Evolutionary conservation across 2,113 vertebrate species (phyloP).

Genomic region (Burhinus bistriatus): DNA sequence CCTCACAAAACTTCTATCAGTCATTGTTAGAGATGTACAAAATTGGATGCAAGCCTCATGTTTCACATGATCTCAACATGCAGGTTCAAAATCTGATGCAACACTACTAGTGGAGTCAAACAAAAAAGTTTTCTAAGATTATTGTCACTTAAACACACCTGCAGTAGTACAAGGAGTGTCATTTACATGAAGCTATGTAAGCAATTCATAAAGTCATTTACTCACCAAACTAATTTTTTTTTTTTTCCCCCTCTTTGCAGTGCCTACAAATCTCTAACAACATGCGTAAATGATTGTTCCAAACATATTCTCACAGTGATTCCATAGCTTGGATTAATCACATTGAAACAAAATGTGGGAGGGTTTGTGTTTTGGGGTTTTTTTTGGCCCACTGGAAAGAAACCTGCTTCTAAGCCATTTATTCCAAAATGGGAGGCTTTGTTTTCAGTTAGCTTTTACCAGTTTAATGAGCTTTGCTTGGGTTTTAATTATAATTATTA

Average conservation of each 20-base stretch:
- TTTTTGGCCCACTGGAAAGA: not conserved
- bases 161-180: not conserved
- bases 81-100: not conserved
- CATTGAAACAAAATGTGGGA: not conserved
- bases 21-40: not conserved
- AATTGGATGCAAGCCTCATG: not conserved
- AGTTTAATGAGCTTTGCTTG: not conserved
- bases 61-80: not conserved
- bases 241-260: not conserved
- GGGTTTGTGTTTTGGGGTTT: not conserved
- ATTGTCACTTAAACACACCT: not conserved
- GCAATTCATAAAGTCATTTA: not conserved
- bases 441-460: not conserved
- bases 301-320: not conserved
- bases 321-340: not conserved
- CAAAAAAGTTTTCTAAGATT: not conserved
- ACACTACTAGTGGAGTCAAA: not conserved
- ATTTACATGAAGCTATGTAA: not conserved
- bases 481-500: conserved; percentile 16
- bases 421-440: not conserved
- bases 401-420: not conserved
- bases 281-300: not conserved
- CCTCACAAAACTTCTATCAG: not conserved
- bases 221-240: not conserved
- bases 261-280: not conserved